Percentiles rank a stretch among this genome's conserved stretches.
Conservation (phyloP, 2,113 vertebrate species). For the Phaetusa simplex region DNA sequence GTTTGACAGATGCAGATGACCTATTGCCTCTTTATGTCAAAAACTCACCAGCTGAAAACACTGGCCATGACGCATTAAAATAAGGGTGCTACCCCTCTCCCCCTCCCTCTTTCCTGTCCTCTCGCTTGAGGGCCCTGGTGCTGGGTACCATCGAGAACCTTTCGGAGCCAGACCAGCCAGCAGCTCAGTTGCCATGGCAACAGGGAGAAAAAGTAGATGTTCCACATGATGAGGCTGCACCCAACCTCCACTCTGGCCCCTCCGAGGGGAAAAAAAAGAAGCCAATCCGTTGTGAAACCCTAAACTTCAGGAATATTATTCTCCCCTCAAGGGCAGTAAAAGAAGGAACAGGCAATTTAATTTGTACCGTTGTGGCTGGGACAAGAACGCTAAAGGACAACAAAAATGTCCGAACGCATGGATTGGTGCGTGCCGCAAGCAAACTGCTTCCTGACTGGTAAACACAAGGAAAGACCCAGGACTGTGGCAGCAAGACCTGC, state of each 20-base stretch:
- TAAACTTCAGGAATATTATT: constrained; percentile 2
- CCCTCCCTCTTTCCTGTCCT: not conserved
- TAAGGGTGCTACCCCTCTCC: not conserved
- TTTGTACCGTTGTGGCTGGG: not conserved
- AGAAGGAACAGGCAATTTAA: not conserved
- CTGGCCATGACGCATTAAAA: not conserved
- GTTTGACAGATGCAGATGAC: not conserved
- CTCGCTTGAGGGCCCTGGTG: not conserved
- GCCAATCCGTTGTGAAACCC: not conserved
- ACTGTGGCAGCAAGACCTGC: not conserved
- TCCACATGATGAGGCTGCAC: constrained; percentile 34
- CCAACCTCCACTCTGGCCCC: not conserved
- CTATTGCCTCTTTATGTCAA: not conserved
- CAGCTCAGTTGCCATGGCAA: constrained; percentile 38
- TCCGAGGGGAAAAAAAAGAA: constrained; percentile 1
- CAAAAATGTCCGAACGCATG: not conserved
- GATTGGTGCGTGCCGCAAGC: not conserved
- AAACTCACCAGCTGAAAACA: constrained; percentile 22
- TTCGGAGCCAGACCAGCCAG: not conserved
- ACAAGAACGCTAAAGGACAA: not conserved
- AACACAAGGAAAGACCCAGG: not conserved
- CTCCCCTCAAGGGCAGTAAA: not conserved
- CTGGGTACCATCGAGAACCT: not conserved
- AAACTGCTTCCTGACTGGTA: not conserved
- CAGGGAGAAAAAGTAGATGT: not conserved